Evolutionary conservation across 2,113 vertebrate genomes (phyloP).

Genomic region (Indri indri): DNA sequence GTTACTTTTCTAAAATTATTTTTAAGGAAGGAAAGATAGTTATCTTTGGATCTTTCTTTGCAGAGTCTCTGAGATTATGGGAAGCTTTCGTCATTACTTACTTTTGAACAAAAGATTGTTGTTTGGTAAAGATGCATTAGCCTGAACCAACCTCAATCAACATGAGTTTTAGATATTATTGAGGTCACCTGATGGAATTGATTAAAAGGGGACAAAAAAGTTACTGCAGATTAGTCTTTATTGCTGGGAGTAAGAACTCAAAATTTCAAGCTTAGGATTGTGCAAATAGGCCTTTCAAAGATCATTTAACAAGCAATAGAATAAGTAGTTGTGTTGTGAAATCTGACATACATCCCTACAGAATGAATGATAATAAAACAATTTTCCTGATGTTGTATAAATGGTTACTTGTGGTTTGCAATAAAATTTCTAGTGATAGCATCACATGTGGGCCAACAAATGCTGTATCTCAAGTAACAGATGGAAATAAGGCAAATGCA

Average conservation of each 20-base stretch:
- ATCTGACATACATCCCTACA: neutral
- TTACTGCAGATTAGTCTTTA: slow-evolving; percentile 19
- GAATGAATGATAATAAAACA: slow-evolving; percentile 7
- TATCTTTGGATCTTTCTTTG: neutral
- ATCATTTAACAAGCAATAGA: neutral
- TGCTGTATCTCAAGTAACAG: slow-evolving; percentile 39
- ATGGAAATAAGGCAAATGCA: slow-evolving; percentile 13
- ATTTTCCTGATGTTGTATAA: neutral
- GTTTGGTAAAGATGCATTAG: neutral
- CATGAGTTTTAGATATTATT: neutral
- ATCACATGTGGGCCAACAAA: neutral
- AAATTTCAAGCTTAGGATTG: neutral
- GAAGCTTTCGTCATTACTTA: neutral
- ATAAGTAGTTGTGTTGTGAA: neutral
- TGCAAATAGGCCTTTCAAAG: neutral
- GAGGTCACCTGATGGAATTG: neutral
- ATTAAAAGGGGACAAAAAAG: neutral
- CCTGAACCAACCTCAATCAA: neutral
- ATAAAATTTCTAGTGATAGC: slow-evolving; percentile 24
- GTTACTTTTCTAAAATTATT: slow-evolving; percentile 2
- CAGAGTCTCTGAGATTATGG: neutral
- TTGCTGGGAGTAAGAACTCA: neutral
- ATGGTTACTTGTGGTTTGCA: neutral
- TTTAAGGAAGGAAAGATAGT: neutral
- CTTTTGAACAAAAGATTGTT: slow-evolving; percentile 31